phyloP scores from a whole-genome alignment of 2,888 invertebrate genomes.

The Acrobasis repandana region DNA sequence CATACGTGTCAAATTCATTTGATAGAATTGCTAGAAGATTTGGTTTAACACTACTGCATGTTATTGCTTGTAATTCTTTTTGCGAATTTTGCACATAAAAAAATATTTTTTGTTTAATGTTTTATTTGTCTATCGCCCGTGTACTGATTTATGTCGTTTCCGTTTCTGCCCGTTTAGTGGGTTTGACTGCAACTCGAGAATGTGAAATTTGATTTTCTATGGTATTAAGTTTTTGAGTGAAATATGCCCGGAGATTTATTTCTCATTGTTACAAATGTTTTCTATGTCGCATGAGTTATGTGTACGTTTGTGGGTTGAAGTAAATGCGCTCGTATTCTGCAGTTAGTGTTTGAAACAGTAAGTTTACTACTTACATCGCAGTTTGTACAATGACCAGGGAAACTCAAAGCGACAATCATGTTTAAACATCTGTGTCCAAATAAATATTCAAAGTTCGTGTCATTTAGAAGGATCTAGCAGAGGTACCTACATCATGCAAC shows the following conservation, averaged over 20 bases:
- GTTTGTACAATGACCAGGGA: not conserved
- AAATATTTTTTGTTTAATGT: constrained; percentile 62
- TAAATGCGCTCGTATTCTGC: constrained; percentile 1
- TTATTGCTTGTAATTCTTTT: constrained; percentile 81
- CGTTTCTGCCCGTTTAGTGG: constrained; percentile 63
- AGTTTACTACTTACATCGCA: not conserved
- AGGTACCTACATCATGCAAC: no score
- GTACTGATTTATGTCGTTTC: constrained; percentile 74
- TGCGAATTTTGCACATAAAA: constrained; percentile 66
- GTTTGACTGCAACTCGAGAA: constrained; percentile 69
- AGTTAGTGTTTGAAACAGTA: constrained; percentile 2
- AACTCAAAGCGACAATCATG: no score
- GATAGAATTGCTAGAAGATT: constrained; percentile 34
- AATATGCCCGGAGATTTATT: constrained; percentile 53
- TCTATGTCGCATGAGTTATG: constrained; percentile 21
- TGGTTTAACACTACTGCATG: constrained; percentile 75
- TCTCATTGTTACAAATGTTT: constrained; percentile 45
- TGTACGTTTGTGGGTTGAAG: constrained; percentile 1
- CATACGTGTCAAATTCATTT: constrained; percentile 47
- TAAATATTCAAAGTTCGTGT: no score
- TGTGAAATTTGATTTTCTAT: constrained; percentile 41
- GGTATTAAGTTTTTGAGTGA: constrained; percentile 57
- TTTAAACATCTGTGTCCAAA: no score
- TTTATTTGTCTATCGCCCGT: constrained; percentile 70
- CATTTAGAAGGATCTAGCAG: no score